A percentile compares a stretch with the other conserved stretches of the same genome.
These are phyloP conservation scores for Phataginus tricuspis DNA, from an alignment of 2,797 vertebrate species.

Conservation along the genomic window DNA sequence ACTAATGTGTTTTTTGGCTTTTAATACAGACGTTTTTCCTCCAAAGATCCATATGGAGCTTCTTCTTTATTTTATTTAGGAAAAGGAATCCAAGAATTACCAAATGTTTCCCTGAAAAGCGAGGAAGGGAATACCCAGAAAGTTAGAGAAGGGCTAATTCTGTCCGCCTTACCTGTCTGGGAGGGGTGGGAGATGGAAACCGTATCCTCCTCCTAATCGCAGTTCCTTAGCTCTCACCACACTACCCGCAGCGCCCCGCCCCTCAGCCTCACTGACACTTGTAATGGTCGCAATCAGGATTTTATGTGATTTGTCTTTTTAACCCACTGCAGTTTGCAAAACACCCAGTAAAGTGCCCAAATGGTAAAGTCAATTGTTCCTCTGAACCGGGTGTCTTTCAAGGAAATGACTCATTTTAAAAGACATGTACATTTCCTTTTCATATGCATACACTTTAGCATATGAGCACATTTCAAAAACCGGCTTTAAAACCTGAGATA, in stretches of 20 bases:
- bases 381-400: not conserved
- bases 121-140: not conserved
- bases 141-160: not conserved
- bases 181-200: not conserved
- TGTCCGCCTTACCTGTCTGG: not conserved
- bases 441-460: not conserved
- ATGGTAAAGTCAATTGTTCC: not conserved
- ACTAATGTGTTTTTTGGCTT: slow-evolving; percentile 79
- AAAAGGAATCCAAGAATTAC: not conserved
- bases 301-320: not conserved
- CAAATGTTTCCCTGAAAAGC: not conserved
- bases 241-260: not conserved
- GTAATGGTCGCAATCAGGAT: not conserved
- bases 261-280: not conserved
- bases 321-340: not conserved
- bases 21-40: slow-evolving; percentile 88
- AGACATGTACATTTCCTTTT: not conserved
- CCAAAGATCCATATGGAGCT: slow-evolving; percentile 57
- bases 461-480: not conserved
- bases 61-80: slow-evolving; percentile 52
- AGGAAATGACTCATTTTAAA: not conserved
- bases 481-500: not conserved
- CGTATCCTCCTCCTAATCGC: no score
- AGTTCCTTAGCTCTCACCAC: not conserved
- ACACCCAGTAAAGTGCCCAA: not conserved